These are phyloP conservation scores for Patella vulgata DNA, from an alignment of 1,140 invertebrate species.

Conservation along the genomic window DNA sequence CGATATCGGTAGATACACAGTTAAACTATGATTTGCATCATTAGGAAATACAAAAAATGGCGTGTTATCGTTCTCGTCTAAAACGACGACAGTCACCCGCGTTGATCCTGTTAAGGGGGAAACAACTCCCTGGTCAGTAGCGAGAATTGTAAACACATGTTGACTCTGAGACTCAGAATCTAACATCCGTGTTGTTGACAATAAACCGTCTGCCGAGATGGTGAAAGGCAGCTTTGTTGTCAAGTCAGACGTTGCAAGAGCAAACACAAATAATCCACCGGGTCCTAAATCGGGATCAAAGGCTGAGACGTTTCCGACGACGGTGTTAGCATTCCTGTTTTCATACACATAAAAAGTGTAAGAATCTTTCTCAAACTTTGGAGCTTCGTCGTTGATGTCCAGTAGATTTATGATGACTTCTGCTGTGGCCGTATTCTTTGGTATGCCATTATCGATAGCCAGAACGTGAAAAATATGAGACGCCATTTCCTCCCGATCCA, in stretches of 20 bases:
- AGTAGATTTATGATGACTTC: conserved; percentile 89
- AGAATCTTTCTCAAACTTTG: conserved; percentile 36
- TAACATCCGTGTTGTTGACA: conserved; percentile 32
- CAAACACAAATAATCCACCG: conserved; percentile 36
- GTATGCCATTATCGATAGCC: conserved; percentile 78
- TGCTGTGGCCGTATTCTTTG: conserved; percentile 81
- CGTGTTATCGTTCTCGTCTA: conserved; percentile 54
- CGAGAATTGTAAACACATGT: conserved; percentile 35
- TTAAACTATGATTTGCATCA: conserved; percentile 27
- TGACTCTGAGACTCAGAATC: conserved; percentile 39
- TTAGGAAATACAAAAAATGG: conserved; percentile 41
- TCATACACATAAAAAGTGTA: conserved; percentile 84
- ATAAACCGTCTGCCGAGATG: conserved; percentile 34
- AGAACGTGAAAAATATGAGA: conserved; percentile 70
- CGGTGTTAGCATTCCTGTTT: conserved; percentile 88
- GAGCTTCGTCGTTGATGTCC: conserved; percentile 92
- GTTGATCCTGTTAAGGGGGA: conserved; percentile 58
- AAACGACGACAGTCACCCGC: conserved; percentile 46
- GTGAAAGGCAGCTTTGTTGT: conserved; percentile 31
- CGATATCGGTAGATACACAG: conserved; percentile 16
- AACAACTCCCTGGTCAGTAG: conserved; percentile 53
- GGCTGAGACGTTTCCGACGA: conserved; percentile 47
- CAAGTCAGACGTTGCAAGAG: conserved; percentile 11
- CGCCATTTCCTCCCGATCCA: conserved; percentile 35
- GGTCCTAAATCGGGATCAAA: conserved; percentile 61